Percentiles rank a stretch among this genome's conserved stretches.
Conservation (phyloP, 2,113 vertebrate genomes). For the Neofelis nebulosa region DNA sequence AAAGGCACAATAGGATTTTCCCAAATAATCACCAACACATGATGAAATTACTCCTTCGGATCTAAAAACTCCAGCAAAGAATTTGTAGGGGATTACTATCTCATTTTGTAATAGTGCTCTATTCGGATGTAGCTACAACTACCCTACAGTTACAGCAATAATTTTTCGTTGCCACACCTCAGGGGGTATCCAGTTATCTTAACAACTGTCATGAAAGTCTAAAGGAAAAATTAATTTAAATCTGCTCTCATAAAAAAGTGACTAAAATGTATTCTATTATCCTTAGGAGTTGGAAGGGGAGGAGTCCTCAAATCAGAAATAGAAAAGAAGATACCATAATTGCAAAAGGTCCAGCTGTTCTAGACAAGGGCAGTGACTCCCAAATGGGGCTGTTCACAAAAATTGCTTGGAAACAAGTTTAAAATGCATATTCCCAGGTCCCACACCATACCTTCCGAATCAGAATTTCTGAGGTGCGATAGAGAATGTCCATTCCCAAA, state of each 20-base stretch:
- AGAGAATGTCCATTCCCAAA: neutral
- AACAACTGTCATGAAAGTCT: neutral
- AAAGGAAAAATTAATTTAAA: conserved; percentile 45
- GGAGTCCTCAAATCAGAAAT: neutral
- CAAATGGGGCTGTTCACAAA: neutral
- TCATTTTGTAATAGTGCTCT: conserved; percentile 9
- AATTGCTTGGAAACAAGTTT: neutral
- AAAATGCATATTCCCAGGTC: neutral
- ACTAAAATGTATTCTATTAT: neutral
- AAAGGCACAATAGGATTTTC: conserved; percentile 35
- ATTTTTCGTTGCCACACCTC: neutral
- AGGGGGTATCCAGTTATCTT: neutral
- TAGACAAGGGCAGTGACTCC: neutral
- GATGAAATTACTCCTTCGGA: conserved; percentile 32
- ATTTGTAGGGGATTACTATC: neutral
- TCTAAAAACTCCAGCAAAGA: neutral
- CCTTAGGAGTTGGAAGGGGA: neutral
- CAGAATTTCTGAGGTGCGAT: neutral
- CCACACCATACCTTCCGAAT: neutral
- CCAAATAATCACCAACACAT: conserved; percentile 9
- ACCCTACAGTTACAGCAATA: neutral
- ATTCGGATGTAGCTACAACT: neutral
- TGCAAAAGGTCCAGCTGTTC: neutral
- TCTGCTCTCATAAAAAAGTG: conserved; percentile 27
- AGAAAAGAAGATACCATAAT: neutral